Percentiles rank a stretch among this genome's conserved stretches.
Conservation (phyloP, 2,113 vertebrate species). For the Bos javanicus region DNA sequence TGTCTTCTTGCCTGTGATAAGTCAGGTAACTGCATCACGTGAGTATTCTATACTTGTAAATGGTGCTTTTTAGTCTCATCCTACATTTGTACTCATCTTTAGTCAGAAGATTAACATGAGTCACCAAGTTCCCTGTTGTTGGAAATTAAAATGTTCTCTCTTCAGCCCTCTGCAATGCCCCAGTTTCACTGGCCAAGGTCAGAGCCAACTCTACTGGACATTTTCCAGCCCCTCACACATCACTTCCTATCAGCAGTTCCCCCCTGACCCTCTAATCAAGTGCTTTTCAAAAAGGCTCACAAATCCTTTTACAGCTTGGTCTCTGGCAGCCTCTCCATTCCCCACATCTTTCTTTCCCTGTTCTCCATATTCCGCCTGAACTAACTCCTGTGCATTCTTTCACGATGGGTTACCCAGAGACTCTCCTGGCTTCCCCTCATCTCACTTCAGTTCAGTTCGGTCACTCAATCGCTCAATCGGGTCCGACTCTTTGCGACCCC, state of each 20-base stretch:
- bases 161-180: background rate
- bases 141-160: background rate
- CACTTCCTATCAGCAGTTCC: background rate
- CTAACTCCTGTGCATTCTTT: background rate
- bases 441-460: background rate
- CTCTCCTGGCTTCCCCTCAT: background rate
- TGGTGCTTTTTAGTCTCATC: background rate
- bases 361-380: background rate
- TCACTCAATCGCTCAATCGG: fast-evolving
- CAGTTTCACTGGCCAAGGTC: background rate
- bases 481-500: background rate
- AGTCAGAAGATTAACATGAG: background rate
- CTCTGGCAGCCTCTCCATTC: background rate
- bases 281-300: background rate
- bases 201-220: background rate
- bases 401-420: background rate
- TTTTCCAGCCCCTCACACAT: no score
- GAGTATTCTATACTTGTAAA: background rate
- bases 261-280: background rate
- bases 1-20: background rate
- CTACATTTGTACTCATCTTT: background rate
- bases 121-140: no score
- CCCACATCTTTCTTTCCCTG: background rate
- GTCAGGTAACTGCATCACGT: no score
- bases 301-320: background rate